A percentile compares a stretch with the other conserved stretches of the same genome.
These are phyloP conservation scores for Pandemis heparana DNA, from an alignment of 2,888 invertebrate genomes.

Conservation along the genomic window DNA sequence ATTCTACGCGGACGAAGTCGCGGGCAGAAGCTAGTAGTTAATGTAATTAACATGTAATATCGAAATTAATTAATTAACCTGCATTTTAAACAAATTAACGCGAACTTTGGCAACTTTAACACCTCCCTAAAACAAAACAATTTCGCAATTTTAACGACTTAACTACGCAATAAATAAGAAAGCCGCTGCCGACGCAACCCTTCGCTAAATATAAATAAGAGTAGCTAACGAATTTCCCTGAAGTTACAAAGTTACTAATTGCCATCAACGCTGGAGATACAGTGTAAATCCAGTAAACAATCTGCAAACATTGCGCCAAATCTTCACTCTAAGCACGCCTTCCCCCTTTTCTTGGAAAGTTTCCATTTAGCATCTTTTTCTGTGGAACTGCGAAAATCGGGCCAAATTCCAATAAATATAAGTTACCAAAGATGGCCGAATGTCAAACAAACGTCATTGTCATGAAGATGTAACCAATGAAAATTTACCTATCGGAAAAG, in stretches of 20 bases:
- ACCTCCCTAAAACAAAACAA: conserved; percentile 2
- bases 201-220: conserved; percentile 25
- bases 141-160: conserved; percentile 18
- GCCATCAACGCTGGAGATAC: background rate
- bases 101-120: background rate
- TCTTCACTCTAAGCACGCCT: too few species aligned
- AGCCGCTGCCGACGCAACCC: background rate
- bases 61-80: background rate
- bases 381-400: too few species aligned
- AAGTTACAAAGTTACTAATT: background rate
- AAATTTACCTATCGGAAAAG: too few species aligned
- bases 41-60: too few species aligned
- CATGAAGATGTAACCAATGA: too few species aligned
- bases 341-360: too few species aligned
- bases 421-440: too few species aligned
- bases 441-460: too few species aligned
- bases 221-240: conserved; percentile 21
- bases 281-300: background rate
- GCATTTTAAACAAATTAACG: background rate
- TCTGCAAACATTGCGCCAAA: background rate
- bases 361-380: too few species aligned
- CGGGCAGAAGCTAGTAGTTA: too few species aligned
- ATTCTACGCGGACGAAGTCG: too few species aligned
- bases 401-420: too few species aligned
- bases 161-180: conserved; percentile 28